Evolutionary conservation across 2,113 vertebrate genomes (phyloP).

Genomic region (Strix aluco): DNA sequence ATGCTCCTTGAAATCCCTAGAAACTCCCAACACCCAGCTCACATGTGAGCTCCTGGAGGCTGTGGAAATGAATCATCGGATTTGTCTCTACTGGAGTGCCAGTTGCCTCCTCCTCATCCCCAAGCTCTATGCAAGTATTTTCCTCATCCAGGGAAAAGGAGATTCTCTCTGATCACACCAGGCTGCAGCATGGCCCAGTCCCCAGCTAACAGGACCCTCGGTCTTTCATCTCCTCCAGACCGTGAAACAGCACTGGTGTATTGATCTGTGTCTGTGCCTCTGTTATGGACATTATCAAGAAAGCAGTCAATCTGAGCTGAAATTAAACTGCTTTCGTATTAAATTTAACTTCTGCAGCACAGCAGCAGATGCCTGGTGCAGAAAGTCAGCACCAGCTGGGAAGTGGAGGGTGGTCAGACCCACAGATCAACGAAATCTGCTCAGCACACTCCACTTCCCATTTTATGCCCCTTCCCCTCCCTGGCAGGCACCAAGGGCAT

Average conservation of each 20-base stretch:
- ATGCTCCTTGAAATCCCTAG: conserved; percentile 12
- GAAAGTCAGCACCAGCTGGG: background rate
- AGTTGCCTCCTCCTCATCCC: background rate
- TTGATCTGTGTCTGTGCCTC: background rate
- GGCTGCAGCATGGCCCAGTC: background rate
- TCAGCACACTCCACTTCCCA: fast-evolving
- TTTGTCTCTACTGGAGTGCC: background rate
- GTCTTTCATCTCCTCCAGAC: background rate
- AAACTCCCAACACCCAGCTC: background rate
- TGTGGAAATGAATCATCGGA: background rate
- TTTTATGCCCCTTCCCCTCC: background rate
- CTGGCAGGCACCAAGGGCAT: background rate
- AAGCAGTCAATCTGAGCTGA: background rate
- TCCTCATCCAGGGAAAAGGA: background rate
- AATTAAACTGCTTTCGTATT: background rate
- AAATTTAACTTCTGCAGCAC: background rate
- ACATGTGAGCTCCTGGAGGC: background rate
- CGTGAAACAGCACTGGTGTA: background rate
- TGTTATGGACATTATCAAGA: background rate
- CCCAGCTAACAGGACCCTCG: background rate
- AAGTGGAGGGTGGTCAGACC: background rate
- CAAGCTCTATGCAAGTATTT: background rate
- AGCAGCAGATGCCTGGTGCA: background rate
- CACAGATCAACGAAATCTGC: background rate
- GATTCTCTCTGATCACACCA: background rate